Base-by-base conservation (phyloP, 2,797 vertebrate genomes). In the Danio kyathit region DNA sequence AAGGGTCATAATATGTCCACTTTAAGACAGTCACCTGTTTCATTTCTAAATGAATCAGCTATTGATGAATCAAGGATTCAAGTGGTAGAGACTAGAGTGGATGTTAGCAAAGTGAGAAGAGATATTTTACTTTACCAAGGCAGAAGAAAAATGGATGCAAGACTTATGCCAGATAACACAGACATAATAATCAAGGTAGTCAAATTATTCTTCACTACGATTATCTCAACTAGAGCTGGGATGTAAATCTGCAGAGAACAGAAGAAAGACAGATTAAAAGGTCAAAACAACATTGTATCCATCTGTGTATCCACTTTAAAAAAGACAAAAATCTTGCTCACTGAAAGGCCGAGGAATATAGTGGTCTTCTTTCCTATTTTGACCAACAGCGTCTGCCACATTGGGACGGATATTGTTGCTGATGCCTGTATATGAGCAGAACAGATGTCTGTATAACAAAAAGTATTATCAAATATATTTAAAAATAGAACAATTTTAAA, bases 331-430 rank as follows among this genome's bases (percentile, higher is more conserved):
- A 41, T 5, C 0, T 13, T 72, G 86, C 93, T 91, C 64, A 93
- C 92, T 13, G 66, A 83, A 64, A 93, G 72, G 17, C 93, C 92
- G 7, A 91, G 81, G 1, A 90, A 87, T 0, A 82, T 69, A 0
- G 90, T 87, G 11, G 80, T 87, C 87, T 91, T 93, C 86, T 94
- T 94, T 59, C 92, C 90, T 71, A 91, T 79, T 70, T 60, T 89
- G 29, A 89, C 82, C 67, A 91, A 80, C 17, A 92, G 43, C 10
- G 60, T 83, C 83, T 93, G 93, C 92, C 93, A 93, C 9, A 89
- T 4, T 1, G 90, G 91, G 43, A 92, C 59, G 21, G 86, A 90
- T 76, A 92, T 7, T 10, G 89, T 90, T 44, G 91, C 88, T 43
- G 88, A 61, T 11, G 84, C 64, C 91, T 93, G 77, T 7, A 84